Conservation (phyloP, 2,797 vertebrate genomes). For the Rhynchonycteris naso region DNA sequence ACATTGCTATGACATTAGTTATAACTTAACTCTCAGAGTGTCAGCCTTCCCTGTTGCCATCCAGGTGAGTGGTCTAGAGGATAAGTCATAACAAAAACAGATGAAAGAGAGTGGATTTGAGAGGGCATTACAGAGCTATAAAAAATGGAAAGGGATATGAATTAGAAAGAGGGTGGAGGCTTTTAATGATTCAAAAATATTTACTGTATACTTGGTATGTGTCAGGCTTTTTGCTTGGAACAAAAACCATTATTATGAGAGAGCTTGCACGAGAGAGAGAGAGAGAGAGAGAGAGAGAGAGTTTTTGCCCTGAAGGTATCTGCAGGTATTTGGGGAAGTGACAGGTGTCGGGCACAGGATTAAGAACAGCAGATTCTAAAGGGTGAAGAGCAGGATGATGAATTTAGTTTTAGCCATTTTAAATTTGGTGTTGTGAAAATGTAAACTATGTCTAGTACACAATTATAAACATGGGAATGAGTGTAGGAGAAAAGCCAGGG, state of each 20-base stretch:
- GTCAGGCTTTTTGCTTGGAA: background rate
- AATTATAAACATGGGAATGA: background rate
- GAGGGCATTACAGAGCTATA: background rate
- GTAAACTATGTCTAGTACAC: background rate
- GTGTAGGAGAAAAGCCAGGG: background rate
- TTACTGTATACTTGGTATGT: background rate
- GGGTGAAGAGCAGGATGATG: background rate
- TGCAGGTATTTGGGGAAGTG: background rate
- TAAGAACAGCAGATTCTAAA: background rate
- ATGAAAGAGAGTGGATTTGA: background rate
- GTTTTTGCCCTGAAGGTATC: background rate
- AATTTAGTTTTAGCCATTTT: background rate
- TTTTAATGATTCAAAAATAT: background rate
- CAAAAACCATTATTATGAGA: background rate
- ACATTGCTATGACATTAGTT: constrained; percentile 2
- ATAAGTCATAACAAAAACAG: background rate
- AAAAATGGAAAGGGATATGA: background rate
- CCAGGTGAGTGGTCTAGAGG: background rate
- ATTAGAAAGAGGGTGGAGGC: background rate
- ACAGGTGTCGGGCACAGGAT: background rate
- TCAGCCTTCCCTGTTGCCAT: background rate
- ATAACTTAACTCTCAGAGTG: constrained; percentile 42
- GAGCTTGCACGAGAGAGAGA: too few relatives aligned
- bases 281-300: background rate
- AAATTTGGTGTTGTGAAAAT: background rate